A percentile compares a stretch with the other conserved stretches of the same genome.
Conservation (phyloP, 1,140 invertebrate genomes). For the Drosophila mauritiana region DNA sequence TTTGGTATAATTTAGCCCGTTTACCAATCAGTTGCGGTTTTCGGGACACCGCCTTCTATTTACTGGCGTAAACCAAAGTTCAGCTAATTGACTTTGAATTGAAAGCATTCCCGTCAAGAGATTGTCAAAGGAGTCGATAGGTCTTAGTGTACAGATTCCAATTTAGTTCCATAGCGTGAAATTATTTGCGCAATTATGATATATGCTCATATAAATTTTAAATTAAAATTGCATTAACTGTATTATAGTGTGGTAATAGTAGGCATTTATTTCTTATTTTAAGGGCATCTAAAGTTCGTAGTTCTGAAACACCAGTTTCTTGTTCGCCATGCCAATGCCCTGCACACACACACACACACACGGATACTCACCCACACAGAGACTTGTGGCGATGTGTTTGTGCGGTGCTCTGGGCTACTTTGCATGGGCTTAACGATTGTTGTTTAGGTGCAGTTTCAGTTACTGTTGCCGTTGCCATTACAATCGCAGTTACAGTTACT, state of each 20-base stretch:
- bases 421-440: conserved; percentile 72
- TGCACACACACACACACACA: conserved; percentile 2
- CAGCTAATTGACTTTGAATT: neutral
- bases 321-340: conserved; percentile 40
- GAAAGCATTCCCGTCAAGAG: neutral
- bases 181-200: no score
- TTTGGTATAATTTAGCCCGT: neutral
- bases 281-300: conserved; percentile 32
- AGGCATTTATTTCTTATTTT: neutral
- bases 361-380: conserved; percentile 7
- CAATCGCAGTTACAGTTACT: conserved; percentile 32
- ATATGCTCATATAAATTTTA: no score
- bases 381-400: conserved; percentile 16
- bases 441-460: conserved; percentile 74
- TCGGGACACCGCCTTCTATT: neutral
- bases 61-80: neutral
- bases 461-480: conserved; percentile 39
- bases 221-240: no score
- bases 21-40: conserved; percentile 9
- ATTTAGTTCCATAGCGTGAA: no score
- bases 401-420: conserved; percentile 66
- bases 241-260: no score
- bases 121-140: neutral
- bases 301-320: neutral
- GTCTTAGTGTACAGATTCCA: neutral